A percentile compares a stretch with the other conserved stretches of the same genome.
Evolutionary conservation across 1,140 invertebrate genomes (phyloP).

Genomic region (Cyclargus thomasi): DNA sequence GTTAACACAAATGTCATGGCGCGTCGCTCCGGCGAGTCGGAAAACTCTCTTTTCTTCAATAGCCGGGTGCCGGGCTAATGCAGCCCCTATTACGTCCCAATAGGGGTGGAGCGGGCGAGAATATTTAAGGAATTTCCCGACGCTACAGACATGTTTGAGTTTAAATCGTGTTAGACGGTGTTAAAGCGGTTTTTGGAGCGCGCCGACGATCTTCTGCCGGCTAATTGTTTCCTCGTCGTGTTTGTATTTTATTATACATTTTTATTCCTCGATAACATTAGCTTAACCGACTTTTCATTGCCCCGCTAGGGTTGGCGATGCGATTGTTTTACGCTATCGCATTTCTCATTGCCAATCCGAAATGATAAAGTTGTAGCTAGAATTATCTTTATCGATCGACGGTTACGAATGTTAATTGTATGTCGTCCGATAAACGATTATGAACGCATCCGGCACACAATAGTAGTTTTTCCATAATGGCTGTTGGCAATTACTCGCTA

Average conservation of each 20-base stretch:
- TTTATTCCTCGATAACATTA: conserved; percentile 75
- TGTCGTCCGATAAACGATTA: conserved; percentile 13
- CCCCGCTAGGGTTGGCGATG: conserved; percentile 60
- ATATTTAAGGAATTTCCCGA: conserved; percentile 71
- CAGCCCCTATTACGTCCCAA: conserved; percentile 33
- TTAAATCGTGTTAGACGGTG: conserved; percentile 35
- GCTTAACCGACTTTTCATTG: conserved; percentile 76
- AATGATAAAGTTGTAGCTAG: conserved; percentile 18
- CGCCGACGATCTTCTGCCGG: conserved; percentile 66
- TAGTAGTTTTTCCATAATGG: conserved; percentile 11
- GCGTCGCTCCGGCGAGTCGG: conserved; percentile 57
- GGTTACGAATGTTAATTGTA: conserved; percentile 5
- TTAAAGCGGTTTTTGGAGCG: conserved; percentile 43
- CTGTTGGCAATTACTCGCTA: neutral
- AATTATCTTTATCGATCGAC: conserved; percentile 8
- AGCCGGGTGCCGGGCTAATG: conserved; percentile 37
- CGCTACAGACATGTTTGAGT: conserved; percentile 33
- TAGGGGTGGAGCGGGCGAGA: conserved; percentile 37
- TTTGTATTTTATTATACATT: conserved; percentile 76
- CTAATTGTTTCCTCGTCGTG: conserved; percentile 74
- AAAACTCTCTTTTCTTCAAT: conserved; percentile 73
- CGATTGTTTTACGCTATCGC: conserved; percentile 21
- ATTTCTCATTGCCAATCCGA: conserved; percentile 31
- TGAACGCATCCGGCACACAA: conserved; percentile 8
- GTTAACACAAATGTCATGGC: conserved; percentile 72